Conservation (phyloP, 1,140 invertebrate genomes). For the Mamestra configurata region DNA sequence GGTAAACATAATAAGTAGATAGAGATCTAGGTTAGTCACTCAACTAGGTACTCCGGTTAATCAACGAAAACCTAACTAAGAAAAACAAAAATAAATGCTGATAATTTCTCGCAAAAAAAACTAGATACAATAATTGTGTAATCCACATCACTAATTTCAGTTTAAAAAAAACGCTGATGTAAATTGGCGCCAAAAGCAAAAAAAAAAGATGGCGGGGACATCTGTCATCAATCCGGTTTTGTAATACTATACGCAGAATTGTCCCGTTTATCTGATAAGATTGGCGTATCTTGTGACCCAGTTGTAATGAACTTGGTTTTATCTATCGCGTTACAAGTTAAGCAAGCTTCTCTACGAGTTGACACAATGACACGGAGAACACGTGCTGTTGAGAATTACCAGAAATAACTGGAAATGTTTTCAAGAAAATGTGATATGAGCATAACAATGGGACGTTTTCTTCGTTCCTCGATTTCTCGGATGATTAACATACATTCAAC, state of each 20-base stretch:
- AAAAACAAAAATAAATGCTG: no score
- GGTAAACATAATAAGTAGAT: not conserved
- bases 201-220: no score
- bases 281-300: conserved; percentile 53
- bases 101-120: no score
- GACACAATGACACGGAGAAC: not conserved
- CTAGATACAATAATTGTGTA: no score
- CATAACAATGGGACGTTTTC: no score
- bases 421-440: not conserved
- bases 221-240: not conserved
- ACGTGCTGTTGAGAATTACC: not conserved
- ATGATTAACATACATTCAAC: no score
- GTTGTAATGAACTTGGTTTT: conserved; percentile 58
- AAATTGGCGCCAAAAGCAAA: no score
- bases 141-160: no score
- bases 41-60: not conserved
- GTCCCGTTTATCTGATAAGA: conserved; percentile 44
- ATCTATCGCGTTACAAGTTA: conserved; percentile 29
- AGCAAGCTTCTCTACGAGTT: not conserved
- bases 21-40: not conserved
- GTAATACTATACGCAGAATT: not conserved
- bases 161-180: no score
- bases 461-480: no score
- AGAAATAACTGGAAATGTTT: conserved; percentile 2
- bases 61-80: no score